Percentiles rank a stretch among this genome's conserved stretches.
Conservation (phyloP, 2,888 invertebrate genomes). For the Hyalella azteca region DNA sequence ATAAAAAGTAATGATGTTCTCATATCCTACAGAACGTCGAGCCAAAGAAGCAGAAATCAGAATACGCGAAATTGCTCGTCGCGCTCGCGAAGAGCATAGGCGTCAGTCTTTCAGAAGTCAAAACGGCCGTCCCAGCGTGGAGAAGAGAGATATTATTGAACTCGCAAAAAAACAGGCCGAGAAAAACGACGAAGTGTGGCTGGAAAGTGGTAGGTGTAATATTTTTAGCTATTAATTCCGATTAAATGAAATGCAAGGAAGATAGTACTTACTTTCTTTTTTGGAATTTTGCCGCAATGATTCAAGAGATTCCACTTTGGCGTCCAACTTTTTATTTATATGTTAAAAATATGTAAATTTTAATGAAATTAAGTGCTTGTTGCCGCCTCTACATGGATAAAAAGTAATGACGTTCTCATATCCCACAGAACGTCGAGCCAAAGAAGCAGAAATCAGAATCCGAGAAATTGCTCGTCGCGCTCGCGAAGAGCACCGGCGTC, state of each 20-base stretch:
- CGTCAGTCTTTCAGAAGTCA: conserved; percentile 63
- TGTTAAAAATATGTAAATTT: too few relatives aligned
- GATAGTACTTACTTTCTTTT: too few relatives aligned
- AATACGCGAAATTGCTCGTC: conserved; percentile 73
- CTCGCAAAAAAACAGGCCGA: conserved; percentile 67
- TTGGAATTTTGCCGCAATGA: too few relatives aligned
- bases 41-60: conserved; percentile 75
- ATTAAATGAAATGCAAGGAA: too few relatives aligned
- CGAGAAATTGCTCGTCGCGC: conserved; percentile 74
- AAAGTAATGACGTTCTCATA: too few relatives aligned
- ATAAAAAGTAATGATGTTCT: too few relatives aligned
- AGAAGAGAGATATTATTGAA: conserved; percentile 62
- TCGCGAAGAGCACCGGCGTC: conserved; percentile 72
- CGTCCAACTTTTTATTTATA: too few relatives aligned
- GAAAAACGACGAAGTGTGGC: conserved; percentile 71
- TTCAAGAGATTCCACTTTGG: too few relatives aligned
- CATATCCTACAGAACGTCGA: conserved; percentile 74
- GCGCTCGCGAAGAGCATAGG: conserved; percentile 73
- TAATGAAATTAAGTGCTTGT: too few relatives aligned
- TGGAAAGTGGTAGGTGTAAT: conserved; percentile 69
- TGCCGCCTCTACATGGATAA: too few relatives aligned
- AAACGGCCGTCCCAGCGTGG: neutral
- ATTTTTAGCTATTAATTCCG: neutral
- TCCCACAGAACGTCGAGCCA: conserved; percentile 75
- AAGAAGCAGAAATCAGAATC: conserved; percentile 73